Conservation (phyloP, 2,113 vertebrate genomes). For the Pseudorectes ferrugineus region DNA sequence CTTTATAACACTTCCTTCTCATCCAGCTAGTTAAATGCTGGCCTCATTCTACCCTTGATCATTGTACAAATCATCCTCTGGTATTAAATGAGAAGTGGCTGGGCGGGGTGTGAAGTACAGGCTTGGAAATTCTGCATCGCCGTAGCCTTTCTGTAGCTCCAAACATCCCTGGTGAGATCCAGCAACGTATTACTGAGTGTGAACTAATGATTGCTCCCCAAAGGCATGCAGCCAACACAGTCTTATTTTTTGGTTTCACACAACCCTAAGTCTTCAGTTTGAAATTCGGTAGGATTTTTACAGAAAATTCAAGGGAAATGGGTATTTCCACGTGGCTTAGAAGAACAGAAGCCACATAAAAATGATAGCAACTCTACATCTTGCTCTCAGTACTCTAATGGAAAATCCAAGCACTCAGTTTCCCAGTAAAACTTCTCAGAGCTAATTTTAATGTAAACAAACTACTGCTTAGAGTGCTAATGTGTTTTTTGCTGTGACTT, state of each 20-base stretch:
- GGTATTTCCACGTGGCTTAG: neutral
- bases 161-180: neutral
- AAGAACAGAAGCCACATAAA: neutral
- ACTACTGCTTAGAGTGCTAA: neutral
- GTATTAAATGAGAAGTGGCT: neutral
- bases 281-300: neutral
- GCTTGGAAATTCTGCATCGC: neutral
- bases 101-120: neutral
- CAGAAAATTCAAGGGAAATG: neutral
- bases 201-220: neutral
- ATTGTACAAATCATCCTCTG: neutral
- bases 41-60: neutral
- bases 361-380: neutral
- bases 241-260: neutral
- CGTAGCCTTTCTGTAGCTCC: neutral
- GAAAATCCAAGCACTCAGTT: neutral
- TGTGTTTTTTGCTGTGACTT: slow-evolving; percentile 1
- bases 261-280: neutral
- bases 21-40: neutral
- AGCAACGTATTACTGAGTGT: neutral
- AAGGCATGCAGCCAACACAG: neutral
- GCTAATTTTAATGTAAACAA: slow-evolving; percentile 14
- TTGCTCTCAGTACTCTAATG: neutral
- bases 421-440: neutral
- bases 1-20: neutral